A percentile compares a stretch with the other conserved stretches of the same genome.
phyloP scores from a whole-genome alignment of 2,113 vertebrate genomes.

The Lathamus discolor region DNA sequence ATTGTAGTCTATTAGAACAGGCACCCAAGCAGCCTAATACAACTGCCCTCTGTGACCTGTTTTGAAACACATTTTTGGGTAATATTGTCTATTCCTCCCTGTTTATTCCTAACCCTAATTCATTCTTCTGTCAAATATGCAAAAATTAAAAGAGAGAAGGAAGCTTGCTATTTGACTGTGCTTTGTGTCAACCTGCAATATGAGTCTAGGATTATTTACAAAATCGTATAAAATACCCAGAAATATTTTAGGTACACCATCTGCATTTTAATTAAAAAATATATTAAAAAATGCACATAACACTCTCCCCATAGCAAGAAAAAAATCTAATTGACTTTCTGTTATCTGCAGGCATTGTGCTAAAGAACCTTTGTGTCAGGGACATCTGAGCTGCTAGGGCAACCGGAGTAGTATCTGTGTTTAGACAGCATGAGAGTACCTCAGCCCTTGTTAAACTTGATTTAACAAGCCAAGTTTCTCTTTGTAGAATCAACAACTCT shows the following conservation, averaged over 20 bases:
- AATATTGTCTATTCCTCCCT: neutral
- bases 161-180: neutral
- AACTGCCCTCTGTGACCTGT: neutral
- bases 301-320: fast-evolving
- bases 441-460: neutral
- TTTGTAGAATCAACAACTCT: neutral
- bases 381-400: neutral
- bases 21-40: neutral
- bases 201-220: neutral
- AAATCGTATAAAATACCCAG: neutral
- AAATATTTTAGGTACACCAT: neutral
- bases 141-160: neutral
- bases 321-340: neutral
- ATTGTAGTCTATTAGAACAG: neutral
- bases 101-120: neutral
- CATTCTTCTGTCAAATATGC: neutral
- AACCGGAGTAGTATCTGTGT: neutral
- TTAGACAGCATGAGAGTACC: neutral
- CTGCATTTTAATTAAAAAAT: neutral
- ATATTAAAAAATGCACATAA: too few species aligned
- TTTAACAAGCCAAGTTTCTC: neutral
- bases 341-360: neutral
- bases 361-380: neutral
- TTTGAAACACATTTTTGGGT: neutral
- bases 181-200: neutral